These are phyloP conservation scores for Macropodus opercularis DNA, from an alignment of 2,797 vertebrate genomes.

Conservation along the genomic window DNA sequence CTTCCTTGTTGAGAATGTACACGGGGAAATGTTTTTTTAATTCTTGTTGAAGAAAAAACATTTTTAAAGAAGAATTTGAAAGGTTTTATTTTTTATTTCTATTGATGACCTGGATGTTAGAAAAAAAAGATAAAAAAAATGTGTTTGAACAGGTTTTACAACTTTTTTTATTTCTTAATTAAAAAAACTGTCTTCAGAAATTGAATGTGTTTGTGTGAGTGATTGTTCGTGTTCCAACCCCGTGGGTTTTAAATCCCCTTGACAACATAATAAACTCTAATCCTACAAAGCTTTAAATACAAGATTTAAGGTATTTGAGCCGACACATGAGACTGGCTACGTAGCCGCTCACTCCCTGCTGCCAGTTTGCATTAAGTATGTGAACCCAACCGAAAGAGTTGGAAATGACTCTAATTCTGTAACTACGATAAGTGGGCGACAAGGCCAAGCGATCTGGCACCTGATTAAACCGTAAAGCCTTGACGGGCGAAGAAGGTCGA, in stretches of 20 bases:
- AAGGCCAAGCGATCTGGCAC: neutral
- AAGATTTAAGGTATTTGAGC: conserved; percentile 30
- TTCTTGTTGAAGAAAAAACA: conserved; percentile 64
- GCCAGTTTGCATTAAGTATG: neutral
- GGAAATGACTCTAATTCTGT: neutral
- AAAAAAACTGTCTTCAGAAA: conserved; percentile 80
- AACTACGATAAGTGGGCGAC: neutral
- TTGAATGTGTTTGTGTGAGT: conserved; percentile 1
- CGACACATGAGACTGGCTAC: conserved; percentile 4
- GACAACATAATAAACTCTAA: conserved; percentile 51
- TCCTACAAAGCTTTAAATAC: conserved; percentile 43
- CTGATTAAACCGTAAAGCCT: too few relatives aligned
- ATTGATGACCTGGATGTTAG: conserved; percentile 74
- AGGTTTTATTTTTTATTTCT: conserved; percentile 77
- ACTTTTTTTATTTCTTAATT: conserved; percentile 82
- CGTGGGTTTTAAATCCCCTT: conserved; percentile 30
- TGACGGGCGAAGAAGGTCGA: neutral
- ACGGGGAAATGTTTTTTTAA: conserved; percentile 41
- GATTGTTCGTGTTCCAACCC: conserved; percentile 23
- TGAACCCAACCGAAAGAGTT: neutral
- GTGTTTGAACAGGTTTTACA: conserved; percentile 79
- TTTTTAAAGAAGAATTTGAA: conserved; percentile 73
- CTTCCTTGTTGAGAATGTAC: conserved; percentile 70
- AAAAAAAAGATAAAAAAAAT: conserved; percentile 48
- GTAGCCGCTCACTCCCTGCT: conserved; percentile 11